Conservation (phyloP, 2,797 vertebrate species). For the Mastacembelus armatus region DNA sequence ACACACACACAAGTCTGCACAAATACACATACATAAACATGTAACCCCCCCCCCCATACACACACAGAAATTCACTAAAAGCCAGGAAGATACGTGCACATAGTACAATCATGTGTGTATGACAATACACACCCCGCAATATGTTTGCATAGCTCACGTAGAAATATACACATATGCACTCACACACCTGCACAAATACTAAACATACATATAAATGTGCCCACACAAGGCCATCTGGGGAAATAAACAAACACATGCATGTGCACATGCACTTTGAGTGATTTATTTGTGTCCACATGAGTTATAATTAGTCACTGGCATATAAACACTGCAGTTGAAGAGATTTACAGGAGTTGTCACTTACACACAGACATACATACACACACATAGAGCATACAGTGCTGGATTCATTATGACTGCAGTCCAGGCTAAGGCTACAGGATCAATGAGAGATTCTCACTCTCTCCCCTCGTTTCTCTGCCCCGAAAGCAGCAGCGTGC, state of each 20-base stretch:
- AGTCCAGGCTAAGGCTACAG: constrained; percentile 67
- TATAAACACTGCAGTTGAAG: constrained; percentile 60
- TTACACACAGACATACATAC: constrained; percentile 13
- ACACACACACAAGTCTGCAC: background rate
- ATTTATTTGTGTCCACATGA: constrained; percentile 69
- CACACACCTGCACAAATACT: constrained; percentile 16
- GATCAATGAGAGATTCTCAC: constrained; percentile 73
- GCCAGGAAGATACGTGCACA: constrained; percentile 37
- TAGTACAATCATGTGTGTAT: constrained; percentile 33
- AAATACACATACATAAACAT: too few species aligned
- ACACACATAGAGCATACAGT: constrained; percentile 30
- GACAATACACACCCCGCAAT: constrained; percentile 54
- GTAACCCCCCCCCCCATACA: too few species aligned
- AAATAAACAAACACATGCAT: constrained; percentile 25
- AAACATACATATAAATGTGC: constrained; percentile 42
- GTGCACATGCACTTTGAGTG: constrained; percentile 37
- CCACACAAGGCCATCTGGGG: constrained; percentile 49
- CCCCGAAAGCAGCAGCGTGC: constrained; percentile 64
- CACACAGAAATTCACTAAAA: constrained; percentile 36
- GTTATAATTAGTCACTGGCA: constrained; percentile 72
- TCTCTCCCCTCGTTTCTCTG: constrained; percentile 51
- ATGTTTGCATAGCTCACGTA: constrained; percentile 37
- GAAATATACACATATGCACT: constrained; percentile 26
- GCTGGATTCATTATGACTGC: constrained; percentile 65
- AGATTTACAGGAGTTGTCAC: constrained; percentile 60